Conservation (phyloP, 2,888 invertebrate genomes). For the Eristalis intricaria region DNA sequence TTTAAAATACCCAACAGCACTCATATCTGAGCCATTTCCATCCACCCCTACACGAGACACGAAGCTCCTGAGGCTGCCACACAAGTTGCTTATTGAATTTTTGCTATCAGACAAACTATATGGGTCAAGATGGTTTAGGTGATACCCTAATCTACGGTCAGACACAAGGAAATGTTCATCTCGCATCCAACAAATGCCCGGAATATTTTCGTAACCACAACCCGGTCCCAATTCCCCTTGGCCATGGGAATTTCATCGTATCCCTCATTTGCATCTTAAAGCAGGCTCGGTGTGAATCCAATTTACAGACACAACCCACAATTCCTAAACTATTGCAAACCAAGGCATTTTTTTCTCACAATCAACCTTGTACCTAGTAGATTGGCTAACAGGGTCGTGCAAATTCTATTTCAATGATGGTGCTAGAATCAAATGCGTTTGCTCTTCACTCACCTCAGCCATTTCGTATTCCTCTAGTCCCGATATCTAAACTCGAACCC, state of each 20-base stretch:
- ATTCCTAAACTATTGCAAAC: slow-evolving; percentile 6
- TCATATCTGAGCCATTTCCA: too few relatives aligned
- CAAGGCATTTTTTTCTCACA: slow-evolving; percentile 16
- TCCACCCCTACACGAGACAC: too few relatives aligned
- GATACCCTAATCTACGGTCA: neutral
- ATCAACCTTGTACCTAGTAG: neutral
- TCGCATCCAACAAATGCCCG: slow-evolving; percentile 1
- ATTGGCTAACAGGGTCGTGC: slow-evolving; percentile 33
- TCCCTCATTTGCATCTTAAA: slow-evolving; percentile 59
- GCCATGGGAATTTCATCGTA: slow-evolving; percentile 19
- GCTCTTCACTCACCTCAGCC: slow-evolving; percentile 56
- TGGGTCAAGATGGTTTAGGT: neutral
- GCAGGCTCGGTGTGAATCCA: slow-evolving; percentile 34
- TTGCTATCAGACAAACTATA: neutral
- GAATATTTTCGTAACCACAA: neutral
- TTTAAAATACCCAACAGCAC: neutral
- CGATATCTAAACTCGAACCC: too few relatives aligned
- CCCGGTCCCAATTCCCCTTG: slow-evolving; percentile 6
- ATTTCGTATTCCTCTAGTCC: slow-evolving; percentile 37
- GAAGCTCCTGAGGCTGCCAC: too few relatives aligned
- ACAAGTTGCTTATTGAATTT: slow-evolving; percentile 6
- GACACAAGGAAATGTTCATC: neutral
- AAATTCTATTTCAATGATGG: neutral
- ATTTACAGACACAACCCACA: slow-evolving; percentile 42
- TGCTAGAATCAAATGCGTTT: neutral